These are phyloP conservation scores for Girardia tigrina DNA, from an alignment of 2,888 invertebrate genomes.

Conservation along the genomic window DNA sequence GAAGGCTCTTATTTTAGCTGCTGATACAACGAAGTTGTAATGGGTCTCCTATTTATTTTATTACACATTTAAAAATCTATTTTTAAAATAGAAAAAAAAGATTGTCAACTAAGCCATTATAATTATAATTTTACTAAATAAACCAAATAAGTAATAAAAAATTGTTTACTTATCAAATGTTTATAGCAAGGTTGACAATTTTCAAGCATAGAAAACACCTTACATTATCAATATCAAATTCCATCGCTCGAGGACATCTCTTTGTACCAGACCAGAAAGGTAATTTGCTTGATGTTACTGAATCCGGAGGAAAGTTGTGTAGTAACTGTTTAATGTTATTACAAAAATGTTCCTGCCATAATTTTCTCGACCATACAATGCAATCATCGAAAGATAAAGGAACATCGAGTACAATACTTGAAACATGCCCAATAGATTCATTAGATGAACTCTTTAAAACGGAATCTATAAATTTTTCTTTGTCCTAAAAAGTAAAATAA, in stretches of 20 bases:
- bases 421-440: neutral
- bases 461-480: neutral
- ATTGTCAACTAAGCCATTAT: too few species aligned
- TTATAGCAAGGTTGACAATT: too few species aligned
- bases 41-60: conserved; percentile 55
- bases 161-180: too few species aligned
- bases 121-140: too few species aligned
- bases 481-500: conserved; percentile 3
- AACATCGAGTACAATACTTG: conserved; percentile 68
- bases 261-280: conserved; percentile 97
- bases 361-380: conserved; percentile 47
- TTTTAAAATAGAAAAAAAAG: too few species aligned
- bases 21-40: conserved; percentile 75
- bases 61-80: too few species aligned
- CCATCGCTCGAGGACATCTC: conserved; percentile 61
- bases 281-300: conserved; percentile 56
- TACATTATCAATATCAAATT: conserved; percentile 32
- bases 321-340: conserved; percentile 88
- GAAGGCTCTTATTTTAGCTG: conserved; percentile 67
- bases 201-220: neutral
- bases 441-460: neutral
- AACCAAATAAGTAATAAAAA: too few species aligned
- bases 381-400: conserved; percentile 66
- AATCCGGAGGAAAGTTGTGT: conserved; percentile 88
- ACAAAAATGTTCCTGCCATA: conserved; percentile 69